Evolutionary conservation across 2,888 invertebrate species (phyloP).

Genomic region (Thelaira solivaga): DNA sequence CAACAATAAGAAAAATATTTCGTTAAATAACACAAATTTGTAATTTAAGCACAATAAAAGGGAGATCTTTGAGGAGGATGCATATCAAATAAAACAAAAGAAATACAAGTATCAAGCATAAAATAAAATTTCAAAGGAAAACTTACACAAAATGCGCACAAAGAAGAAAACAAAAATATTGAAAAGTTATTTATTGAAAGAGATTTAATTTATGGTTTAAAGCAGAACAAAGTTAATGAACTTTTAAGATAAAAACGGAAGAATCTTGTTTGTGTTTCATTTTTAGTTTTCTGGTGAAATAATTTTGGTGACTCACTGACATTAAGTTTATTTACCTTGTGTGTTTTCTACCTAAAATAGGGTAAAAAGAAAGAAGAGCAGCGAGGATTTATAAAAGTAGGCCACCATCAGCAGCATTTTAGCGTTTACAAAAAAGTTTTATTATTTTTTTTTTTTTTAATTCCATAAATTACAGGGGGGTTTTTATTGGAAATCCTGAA

Average conservation of each 20-base stretch:
- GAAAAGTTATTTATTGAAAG: conserved; percentile 31
- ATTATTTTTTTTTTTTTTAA: no score
- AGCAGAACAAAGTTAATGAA: conserved; percentile 44
- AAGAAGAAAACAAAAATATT: background rate
- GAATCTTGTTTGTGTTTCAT: background rate
- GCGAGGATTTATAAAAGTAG: conserved; percentile 14
- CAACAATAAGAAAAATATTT: no score
- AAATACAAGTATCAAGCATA: no score
- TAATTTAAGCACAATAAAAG: background rate
- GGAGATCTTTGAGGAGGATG: background rate
- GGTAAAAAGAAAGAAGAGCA: background rate
- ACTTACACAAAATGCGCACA: background rate
- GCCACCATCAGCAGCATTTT: conserved; percentile 18
- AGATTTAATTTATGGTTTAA: conserved; percentile 43
- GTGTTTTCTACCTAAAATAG: background rate
- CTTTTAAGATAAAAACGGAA: conserved; percentile 21
- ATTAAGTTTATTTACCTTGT: conserved; percentile 13
- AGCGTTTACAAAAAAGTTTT: background rate
- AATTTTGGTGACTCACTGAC: conserved; percentile 9
- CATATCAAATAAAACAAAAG: no score
- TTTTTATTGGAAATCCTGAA: conserved; percentile 28
- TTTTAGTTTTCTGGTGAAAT: background rate
- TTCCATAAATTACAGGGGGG: no score
- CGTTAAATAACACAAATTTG: no score
- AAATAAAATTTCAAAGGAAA: background rate